Conservation (phyloP, 2,888 invertebrate genomes). For the Aporophyla lueneburgensis region DNA sequence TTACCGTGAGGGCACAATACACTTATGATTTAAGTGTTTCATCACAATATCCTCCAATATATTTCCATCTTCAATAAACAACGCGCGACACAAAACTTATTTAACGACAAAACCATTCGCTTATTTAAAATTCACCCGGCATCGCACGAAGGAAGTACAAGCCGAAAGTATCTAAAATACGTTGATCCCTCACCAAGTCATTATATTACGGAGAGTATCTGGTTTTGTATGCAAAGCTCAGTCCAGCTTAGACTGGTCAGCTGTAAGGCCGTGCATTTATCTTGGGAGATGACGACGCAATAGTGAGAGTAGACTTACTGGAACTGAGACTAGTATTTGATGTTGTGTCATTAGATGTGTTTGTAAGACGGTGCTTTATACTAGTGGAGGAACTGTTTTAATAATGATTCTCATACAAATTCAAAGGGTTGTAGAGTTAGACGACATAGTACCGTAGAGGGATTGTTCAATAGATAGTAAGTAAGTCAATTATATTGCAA, state of each 20-base stretch:
- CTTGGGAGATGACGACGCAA: slow-evolving; percentile 79
- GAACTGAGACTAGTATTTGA: slow-evolving; percentile 27
- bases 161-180: slow-evolving; percentile 31
- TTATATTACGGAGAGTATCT: not conserved
- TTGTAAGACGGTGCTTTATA: slow-evolving; percentile 10
- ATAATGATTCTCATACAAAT: not conserved
- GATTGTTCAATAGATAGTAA: not conserved
- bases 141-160: slow-evolving; percentile 46
- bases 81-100: slow-evolving; percentile 18
- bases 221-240: slow-evolving; percentile 44
- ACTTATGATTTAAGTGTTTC: not conserved
- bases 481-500: too few relatives aligned
- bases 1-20: not conserved
- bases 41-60: slow-evolving; percentile 7
- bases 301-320: slow-evolving; percentile 77
- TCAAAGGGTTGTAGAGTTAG: not conserved
- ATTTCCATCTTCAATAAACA: slow-evolving; percentile 3
- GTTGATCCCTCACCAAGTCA: slow-evolving; percentile 31
- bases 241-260: slow-evolving; percentile 66
- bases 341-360: slow-evolving; percentile 47
- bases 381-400: not conserved
- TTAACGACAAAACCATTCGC: slow-evolving; percentile 34
- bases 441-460: not conserved
- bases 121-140: slow-evolving; percentile 52
- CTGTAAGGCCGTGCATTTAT: slow-evolving; percentile 76